These are phyloP conservation scores for Odontothrips loti DNA, from an alignment of 2,888 invertebrate species.

Conservation along the genomic window DNA sequence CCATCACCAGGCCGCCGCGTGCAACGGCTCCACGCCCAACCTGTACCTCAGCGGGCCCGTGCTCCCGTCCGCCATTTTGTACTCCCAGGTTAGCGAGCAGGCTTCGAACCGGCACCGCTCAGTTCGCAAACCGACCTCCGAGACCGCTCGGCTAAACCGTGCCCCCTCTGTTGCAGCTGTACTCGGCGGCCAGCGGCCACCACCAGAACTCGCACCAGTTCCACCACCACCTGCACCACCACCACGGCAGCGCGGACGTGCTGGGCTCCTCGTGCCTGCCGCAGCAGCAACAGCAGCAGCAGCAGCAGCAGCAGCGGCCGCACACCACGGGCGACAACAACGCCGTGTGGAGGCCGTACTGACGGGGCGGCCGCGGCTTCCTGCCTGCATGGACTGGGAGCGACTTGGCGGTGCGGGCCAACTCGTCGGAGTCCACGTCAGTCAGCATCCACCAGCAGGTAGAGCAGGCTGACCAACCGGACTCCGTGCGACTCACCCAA, in stretches of 20 bases:
- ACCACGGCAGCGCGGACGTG: conserved; percentile 29
- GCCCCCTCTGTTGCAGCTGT: conserved; percentile 73
- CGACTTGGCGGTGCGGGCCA: too few relatives aligned
- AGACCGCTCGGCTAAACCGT: conserved; percentile 60
- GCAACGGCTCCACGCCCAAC: conserved; percentile 26
- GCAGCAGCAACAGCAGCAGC: conserved; percentile 41
- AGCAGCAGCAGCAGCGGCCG: conserved; percentile 52
- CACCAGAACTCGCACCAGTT: conserved; percentile 46
- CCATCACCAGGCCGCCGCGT: conserved; percentile 53
- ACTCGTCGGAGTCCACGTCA: too few relatives aligned
- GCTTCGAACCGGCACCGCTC: conserved; percentile 47
- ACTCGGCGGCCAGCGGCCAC: conserved; percentile 72
- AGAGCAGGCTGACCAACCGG: too few relatives aligned
- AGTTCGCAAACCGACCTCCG: conserved; percentile 55
- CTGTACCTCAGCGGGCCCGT: conserved; percentile 53
- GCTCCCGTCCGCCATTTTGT: conserved; percentile 65
- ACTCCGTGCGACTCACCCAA: too few relatives aligned
- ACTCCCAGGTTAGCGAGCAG: conserved; percentile 64
- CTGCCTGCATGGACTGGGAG: not conserved
- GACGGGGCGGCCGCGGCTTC: conserved; percentile 40
- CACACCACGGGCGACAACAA: conserved; percentile 60
- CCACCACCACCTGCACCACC: conserved; percentile 35
- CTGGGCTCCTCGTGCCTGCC: conserved; percentile 35
- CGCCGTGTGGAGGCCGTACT: conserved; percentile 72
- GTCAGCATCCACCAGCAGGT: too few relatives aligned